phyloP scores from a whole-genome alignment of 2,888 invertebrate genomes.

The Synanthedon vespiformis region DNA sequence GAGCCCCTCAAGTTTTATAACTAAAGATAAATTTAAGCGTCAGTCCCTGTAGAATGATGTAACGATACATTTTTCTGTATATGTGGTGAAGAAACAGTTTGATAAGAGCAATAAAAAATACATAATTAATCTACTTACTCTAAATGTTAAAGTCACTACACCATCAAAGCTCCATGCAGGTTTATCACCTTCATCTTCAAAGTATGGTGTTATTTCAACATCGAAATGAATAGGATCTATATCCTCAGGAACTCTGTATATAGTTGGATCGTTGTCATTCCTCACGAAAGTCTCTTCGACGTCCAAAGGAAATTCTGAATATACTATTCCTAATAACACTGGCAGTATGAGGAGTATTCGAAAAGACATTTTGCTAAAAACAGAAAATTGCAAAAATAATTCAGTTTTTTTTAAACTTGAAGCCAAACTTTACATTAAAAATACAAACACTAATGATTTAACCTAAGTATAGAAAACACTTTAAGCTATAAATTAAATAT shows the following conservation, averaged over 20 bases:
- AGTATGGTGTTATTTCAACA: constrained; percentile 65
- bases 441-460: background rate
- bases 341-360: constrained; percentile 23
- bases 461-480: too few species aligned
- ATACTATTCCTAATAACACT: constrained; percentile 25
- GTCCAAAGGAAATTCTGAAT: constrained; percentile 40
- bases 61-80: too few species aligned
- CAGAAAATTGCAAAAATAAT: background rate
- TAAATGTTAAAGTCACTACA: constrained; percentile 37
- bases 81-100: too few species aligned
- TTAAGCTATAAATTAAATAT: too few species aligned
- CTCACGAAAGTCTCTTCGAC: constrained; percentile 11
- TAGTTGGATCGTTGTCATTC: constrained; percentile 16
- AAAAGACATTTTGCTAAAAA: constrained; percentile 30
- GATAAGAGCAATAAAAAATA: background rate
- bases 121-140: constrained; percentile 22
- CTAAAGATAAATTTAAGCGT: too few species aligned
- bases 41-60: too few species aligned
- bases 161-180: constrained; percentile 61
- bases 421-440: background rate
- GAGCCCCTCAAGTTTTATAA: too few species aligned
- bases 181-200: constrained; percentile 34
- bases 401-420: too few species aligned
- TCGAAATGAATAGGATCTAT: constrained; percentile 65
- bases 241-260: constrained; percentile 47